Evolutionary conservation across 2,113 vertebrate genomes (phyloP).

Genomic region (Cynoglossus semilaevis): DNA sequence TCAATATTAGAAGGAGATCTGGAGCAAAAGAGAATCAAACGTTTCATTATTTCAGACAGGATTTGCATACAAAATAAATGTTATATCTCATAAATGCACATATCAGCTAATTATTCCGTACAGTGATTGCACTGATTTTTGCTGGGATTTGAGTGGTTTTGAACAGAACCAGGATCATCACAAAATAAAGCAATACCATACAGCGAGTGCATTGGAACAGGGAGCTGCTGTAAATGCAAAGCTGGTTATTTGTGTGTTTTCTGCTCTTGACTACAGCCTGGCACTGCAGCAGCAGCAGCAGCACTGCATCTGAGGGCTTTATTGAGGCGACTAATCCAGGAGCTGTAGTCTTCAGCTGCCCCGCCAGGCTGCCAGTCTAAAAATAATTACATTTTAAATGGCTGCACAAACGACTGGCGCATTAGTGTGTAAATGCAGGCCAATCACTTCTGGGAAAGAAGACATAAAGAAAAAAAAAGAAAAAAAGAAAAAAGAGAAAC

Average conservation of each 20-base stretch:
- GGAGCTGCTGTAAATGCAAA: slow-evolving; percentile 17
- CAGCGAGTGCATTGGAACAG: slow-evolving; percentile 18
- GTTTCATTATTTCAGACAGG: too few relatives aligned
- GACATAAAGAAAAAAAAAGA: slow-evolving; percentile 28
- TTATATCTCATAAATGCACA: too few relatives aligned
- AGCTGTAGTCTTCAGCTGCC: slow-evolving; percentile 53
- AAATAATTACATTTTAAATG: slow-evolving; percentile 78
- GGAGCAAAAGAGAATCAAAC: too few relatives aligned
- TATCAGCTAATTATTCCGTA: too few relatives aligned
- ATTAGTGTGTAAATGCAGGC: slow-evolving; percentile 69
- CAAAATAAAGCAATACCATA: slow-evolving; percentile 15
- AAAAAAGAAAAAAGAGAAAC: slow-evolving; percentile 39
- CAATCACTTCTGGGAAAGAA: slow-evolving; percentile 58
- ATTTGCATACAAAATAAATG: too few relatives aligned
- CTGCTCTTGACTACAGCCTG: slow-evolving; percentile 15
- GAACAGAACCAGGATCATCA: slow-evolving; percentile 7
- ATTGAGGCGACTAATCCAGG: slow-evolving; percentile 54
- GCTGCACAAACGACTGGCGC: slow-evolving; percentile 65
- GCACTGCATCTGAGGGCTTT: slow-evolving; percentile 43
- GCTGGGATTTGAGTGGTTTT: slow-evolving; percentile 10
- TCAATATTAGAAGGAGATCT: too few relatives aligned
- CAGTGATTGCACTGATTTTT: neutral
- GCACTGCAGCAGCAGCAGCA: slow-evolving; percentile 11
- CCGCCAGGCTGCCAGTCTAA: slow-evolving; percentile 41
- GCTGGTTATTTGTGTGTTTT: slow-evolving; percentile 8